phyloP scores from a whole-genome alignment of 2,113 vertebrate species.

The Sprattus sprattus region DNA sequence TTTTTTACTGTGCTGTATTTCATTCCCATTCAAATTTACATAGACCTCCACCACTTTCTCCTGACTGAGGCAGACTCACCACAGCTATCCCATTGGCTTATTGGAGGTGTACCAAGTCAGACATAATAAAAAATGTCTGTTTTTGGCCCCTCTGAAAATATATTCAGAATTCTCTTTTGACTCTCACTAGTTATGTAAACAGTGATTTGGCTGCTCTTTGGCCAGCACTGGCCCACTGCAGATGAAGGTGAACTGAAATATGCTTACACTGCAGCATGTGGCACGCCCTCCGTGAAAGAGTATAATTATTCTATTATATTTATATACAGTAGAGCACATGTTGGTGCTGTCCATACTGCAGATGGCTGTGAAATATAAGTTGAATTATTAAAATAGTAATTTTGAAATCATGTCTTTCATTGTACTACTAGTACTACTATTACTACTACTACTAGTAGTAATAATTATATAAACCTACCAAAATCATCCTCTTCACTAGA shows the following conservation, averaged over 20 bases:
- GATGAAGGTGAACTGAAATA: constrained; percentile 6
- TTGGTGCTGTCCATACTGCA: neutral
- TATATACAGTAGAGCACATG: neutral
- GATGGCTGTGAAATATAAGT: neutral
- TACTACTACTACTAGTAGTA: neutral
- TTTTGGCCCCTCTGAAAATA: constrained; percentile 15
- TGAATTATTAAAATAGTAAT: neutral
- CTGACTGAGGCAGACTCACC: neutral
- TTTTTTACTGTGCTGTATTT: neutral
- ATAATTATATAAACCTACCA: neutral
- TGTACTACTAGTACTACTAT: neutral
- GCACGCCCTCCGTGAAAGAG: constrained; percentile 5
- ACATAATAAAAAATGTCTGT: constrained; percentile 17
- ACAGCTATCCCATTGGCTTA: neutral
- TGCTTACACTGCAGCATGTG: neutral
- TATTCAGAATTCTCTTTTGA: constrained; percentile 14
- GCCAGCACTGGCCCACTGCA: neutral
- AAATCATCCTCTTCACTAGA: neutral
- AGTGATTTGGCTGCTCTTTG: neutral
- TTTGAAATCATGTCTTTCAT: neutral
- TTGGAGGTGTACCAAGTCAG: constrained; percentile 9
- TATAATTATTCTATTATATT: neutral
- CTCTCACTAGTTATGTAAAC: constrained; percentile 15
- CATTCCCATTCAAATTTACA: constrained; percentile 7
- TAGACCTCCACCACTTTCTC: constrained; percentile 5